Base-by-base conservation (phyloP, 37 sponge, comb jelly and placozoan genomes). In the Geodia barretti region DNA sequence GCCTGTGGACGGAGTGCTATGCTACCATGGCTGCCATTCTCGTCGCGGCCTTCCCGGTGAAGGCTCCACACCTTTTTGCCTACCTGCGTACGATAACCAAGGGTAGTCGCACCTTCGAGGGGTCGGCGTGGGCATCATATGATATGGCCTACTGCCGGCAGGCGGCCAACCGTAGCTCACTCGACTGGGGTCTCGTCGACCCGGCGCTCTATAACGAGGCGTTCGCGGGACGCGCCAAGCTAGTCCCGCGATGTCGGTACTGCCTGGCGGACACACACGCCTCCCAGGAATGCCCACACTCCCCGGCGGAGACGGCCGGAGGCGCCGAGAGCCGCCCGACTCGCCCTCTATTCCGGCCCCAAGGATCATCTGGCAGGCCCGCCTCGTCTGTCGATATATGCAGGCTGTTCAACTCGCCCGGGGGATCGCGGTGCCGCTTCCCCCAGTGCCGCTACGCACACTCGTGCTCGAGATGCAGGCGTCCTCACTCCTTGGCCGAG, bases 101-200 rank as follows among this genome's bases (percentile, higher is more conserved):
- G 2, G 71, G 34, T 30, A 2, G 30, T 11, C 71, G 32, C 7
- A 36, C 26, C 2, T 70, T 37, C 32, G 71, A 70, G 38, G 38
- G 38, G 3, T 28, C 64, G 26, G 64, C 64, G 1, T 62, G 64
- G 64, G 64, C 38, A 3, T 24, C 71, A 2, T 70, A 9, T 9
- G 71, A 70, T 29, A 70, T 36, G 38, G 71, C 71, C 34, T 70
- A 37, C 34, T 35, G 71, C 30, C 71, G 38, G 71, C 71, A 70
- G 32, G 71, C 71, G 4, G 71, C 71, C 35, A 36, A 32, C 31
- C 35, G 23, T 23, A 3, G 32, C 9, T n/a, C n/a, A n/a, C n/a
- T n/a, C n/a, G n/a, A n/a, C n/a, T n/a, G n/a, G n/a, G n/a, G n/a
- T n/a, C n/a, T n/a, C n/a, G n/a, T n/a, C n/a, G n/a, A n/a, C n/a